phyloP scores from a whole-genome alignment of 2,888 invertebrate genomes.

The Lottia scabra region DNA sequence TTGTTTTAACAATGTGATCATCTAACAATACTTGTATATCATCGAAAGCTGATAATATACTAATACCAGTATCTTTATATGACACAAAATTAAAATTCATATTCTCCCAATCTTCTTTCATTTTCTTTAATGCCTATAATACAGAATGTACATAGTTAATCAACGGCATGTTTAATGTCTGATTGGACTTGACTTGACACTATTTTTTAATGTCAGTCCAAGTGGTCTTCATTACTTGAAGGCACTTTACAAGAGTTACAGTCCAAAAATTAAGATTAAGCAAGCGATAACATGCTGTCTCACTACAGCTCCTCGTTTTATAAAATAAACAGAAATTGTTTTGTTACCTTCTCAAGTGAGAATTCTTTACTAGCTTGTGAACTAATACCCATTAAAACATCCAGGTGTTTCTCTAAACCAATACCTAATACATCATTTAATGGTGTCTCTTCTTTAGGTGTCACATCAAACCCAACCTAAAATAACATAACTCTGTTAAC shows the following conservation, averaged over 20 bases:
- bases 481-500: no score
- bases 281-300: no score
- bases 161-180: no score
- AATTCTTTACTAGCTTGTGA: conserved; percentile 68
- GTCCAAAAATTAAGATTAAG: no score
- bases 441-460: conserved; percentile 62
- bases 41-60: conserved; percentile 65
- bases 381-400: conserved; percentile 63
- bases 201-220: background rate
- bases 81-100: conserved; percentile 64
- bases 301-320: no score
- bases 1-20: conserved; percentile 68
- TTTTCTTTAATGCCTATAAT: conserved; percentile 65
- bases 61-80: conserved; percentile 65
- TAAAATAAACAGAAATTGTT: background rate
- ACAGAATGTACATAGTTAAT: background rate
- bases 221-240: no score
- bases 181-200: no score
- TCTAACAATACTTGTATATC: conserved; percentile 67
- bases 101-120: conserved; percentile 65
- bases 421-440: conserved; percentile 63
- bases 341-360: conserved; percentile 65
- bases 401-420: conserved; percentile 66
- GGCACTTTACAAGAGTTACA: no score
- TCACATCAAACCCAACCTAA: conserved; percentile 63